Base-by-base conservation (phyloP, 2,113 vertebrate species). In the Artemisiospiza belli region DNA sequence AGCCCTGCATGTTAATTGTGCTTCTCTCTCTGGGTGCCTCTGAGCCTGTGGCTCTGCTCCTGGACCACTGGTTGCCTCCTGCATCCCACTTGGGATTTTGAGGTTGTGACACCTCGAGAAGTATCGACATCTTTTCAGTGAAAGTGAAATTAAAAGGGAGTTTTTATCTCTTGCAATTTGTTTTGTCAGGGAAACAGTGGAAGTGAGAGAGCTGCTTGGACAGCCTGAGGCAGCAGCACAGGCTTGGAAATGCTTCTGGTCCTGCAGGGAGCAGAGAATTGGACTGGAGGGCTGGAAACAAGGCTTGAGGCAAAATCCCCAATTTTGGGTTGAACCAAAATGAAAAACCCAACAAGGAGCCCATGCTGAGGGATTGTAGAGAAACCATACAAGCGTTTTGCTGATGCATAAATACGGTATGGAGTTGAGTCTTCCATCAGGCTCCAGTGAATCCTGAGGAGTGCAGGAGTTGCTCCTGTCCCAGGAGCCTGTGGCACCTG, bases 1-100 rank as follows among this genome's bases (percentile, higher is more conserved):
- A 57, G 77, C 91, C 44, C 77, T n/a, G 62, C 31, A n/a, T 62
- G 61, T 93, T 97, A 95, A 97, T 96, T 97, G 85, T 94, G 47
- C 54, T 72, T 76, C 86, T 93, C 77, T 35, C 73, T 69, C 64
- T 0, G 46, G 66, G 72, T 47, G 73, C 92, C 67, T 89, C 21
- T 15, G 70, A 92, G 52, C 44, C 46, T 0, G 0, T 6, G 13
- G 31, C 41, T 77, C 51, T 63, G 63, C 61, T 62, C 51, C 61
- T 70, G 64, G 78, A 25, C 44, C 47, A 5, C 15, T 93, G 64
- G 17, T 35, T 35, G 80, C 25, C 12, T 77, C 41, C 68, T 76
- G 57, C 43, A 13, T 83, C 39, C 83, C 3, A 5, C 83, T 81
- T 0, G 4, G 76, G 76, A 27, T 90, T 92, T 90, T 39, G 86